Percentiles rank a stretch among this genome's conserved stretches.
These are phyloP conservation scores for Malthinus seriepunctatus DNA, from an alignment of 2,888 invertebrate species.

Conservation along the genomic window DNA sequence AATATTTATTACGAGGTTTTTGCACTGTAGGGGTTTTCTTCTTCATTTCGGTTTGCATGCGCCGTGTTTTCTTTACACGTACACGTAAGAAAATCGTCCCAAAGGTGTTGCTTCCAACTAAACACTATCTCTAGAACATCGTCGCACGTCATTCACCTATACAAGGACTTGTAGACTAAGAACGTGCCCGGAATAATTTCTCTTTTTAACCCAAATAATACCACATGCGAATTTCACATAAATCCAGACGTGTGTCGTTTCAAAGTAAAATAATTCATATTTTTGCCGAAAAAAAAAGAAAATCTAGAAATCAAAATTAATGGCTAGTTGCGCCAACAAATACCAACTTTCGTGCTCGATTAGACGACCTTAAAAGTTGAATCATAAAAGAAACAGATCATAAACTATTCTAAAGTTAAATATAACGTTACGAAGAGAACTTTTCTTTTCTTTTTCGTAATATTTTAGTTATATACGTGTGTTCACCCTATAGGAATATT, in stretches of 20 bases:
- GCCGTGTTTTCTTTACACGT: slow-evolving; percentile 4
- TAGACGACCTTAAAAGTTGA: slow-evolving; percentile 1
- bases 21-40: background rate
- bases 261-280: slow-evolving; percentile 6
- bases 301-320: too few relatives aligned
- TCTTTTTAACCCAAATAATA: slow-evolving; percentile 13
- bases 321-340: too few relatives aligned
- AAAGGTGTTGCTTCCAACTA: slow-evolving; percentile 25
- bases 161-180: slow-evolving; percentile 27
- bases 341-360: background rate
- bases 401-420: slow-evolving; percentile 21
- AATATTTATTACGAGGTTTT: too few relatives aligned
- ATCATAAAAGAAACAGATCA: slow-evolving; percentile 26
- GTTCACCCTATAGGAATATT: slow-evolving; percentile 15
- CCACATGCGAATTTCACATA: slow-evolving; percentile 18
- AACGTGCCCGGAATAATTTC: slow-evolving; percentile 28
- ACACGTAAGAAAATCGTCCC: slow-evolving; percentile 22
- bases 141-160: slow-evolving; percentile 27
- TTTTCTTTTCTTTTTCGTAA: slow-evolving; percentile 6
- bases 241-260: slow-evolving; percentile 14
- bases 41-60: background rate
- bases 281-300: slow-evolving; percentile 18
- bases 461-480: slow-evolving; percentile 8
- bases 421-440: slow-evolving; percentile 14
- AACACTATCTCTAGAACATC: slow-evolving; percentile 16